These are phyloP conservation scores for Raja brachyura DNA, from an alignment of 2,113 vertebrate species.

Conservation along the genomic window DNA sequence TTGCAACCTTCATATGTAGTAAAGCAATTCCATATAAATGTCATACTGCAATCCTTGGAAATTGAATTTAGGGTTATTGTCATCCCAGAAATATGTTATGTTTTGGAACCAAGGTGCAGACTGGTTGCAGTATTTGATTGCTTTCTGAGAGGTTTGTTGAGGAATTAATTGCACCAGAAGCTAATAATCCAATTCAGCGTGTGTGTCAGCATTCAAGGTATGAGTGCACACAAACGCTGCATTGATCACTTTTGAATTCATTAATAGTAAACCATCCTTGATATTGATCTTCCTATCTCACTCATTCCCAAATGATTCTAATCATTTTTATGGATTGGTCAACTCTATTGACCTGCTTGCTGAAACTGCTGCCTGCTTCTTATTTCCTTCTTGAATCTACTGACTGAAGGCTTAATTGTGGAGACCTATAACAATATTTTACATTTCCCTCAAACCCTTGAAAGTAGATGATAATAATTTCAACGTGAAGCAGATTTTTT, in stretches of 20 bases:
- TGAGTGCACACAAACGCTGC: background rate
- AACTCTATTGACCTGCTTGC: background rate
- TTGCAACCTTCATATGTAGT: background rate
- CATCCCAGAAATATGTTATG: background rate
- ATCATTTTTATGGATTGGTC: background rate
- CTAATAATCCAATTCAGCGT: background rate
- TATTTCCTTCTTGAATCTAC: background rate
- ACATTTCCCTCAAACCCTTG: background rate
- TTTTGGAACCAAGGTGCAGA: background rate
- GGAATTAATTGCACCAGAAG: background rate
- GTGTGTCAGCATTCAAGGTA: background rate
- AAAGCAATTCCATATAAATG: background rate
- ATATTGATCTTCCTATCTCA: background rate
- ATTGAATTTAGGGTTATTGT: background rate
- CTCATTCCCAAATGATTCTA: background rate
- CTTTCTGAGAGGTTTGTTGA: conserved; percentile 10
- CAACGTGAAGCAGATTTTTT: background rate
- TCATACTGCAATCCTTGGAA: background rate
- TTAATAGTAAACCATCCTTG: conserved; percentile 3
- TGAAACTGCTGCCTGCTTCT: background rate
- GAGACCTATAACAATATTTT: background rate
- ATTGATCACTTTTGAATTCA: background rate
- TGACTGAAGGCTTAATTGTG: background rate
- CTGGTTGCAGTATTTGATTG: background rate
- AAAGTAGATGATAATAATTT: background rate